These are phyloP conservation scores for Helobdella robusta DNA, from an alignment of 2,888 invertebrate species.

Conservation along the genomic window DNA sequence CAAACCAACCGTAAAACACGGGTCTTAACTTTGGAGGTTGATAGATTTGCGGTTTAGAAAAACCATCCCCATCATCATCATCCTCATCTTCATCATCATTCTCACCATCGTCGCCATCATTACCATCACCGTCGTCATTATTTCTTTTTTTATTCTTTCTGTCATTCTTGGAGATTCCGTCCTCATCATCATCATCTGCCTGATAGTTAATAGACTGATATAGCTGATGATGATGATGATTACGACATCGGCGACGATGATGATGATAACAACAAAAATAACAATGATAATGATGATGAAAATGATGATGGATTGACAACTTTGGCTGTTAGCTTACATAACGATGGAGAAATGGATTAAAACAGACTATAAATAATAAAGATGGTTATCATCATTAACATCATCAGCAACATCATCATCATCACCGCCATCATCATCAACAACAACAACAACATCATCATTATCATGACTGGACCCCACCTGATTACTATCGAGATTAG, in stretches of 20 bases:
- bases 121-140: conserved; percentile 5
- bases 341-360: no score
- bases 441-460: no score
- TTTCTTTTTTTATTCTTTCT: not conserved
- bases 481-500: not conserved
- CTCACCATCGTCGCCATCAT: conserved; percentile 4
- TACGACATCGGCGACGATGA: not conserved
- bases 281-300: conserved; percentile 9
- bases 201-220: not conserved
- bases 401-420: no score
- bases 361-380: no score
- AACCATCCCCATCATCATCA: conserved; percentile 13
- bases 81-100: conserved; percentile 18
- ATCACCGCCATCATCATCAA: no score
- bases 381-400: no score
- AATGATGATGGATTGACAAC: no score
- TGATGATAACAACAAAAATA: conserved; percentile 1
- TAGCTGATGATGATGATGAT: not conserved
- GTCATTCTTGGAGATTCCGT: not conserved
- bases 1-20: conserved; percentile 27
- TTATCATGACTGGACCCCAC: not conserved
- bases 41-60: conserved; percentile 4
- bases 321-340: no score
- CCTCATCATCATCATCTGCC: not conserved
- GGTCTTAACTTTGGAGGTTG: conserved; percentile 28